phyloP scores from a whole-genome alignment of 1,140 invertebrate genomes.

The Camponotus pennsylvanicus region DNA sequence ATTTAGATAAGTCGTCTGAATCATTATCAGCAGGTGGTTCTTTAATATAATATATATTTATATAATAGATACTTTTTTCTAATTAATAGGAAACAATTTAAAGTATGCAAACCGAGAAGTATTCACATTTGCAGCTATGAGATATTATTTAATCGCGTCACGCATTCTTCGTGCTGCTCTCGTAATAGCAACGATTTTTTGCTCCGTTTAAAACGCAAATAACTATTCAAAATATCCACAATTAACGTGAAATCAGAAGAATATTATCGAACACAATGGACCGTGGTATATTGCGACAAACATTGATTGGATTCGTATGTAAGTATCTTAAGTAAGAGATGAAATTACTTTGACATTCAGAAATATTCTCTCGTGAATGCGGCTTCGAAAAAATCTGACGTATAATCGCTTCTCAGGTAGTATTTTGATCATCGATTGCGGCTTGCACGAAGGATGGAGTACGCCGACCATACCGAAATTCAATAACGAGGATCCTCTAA shows the following conservation, averaged over 20 bases:
- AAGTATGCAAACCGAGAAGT: not conserved
- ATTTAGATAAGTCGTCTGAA: not conserved
- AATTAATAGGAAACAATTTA: not conserved
- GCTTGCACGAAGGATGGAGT: slow-evolving; percentile 84
- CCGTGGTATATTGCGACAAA: slow-evolving; percentile 79
- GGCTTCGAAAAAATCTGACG: slow-evolving; percentile 6
- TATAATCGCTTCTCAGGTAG: slow-evolving; percentile 76
- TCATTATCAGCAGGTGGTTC: not conserved
- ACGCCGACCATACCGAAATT: slow-evolving; percentile 83
- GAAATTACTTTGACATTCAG: too few species aligned
- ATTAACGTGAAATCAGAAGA: slow-evolving; percentile 15
- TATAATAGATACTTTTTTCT: not conserved
- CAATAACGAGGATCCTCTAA: slow-evolving; percentile 77
- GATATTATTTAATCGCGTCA: not conserved
- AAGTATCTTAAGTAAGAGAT: slow-evolving; percentile 73
- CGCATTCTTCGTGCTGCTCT: not conserved
- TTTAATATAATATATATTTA: slow-evolving; percentile 11
- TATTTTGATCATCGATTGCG: slow-evolving; percentile 83
- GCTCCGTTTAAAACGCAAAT: not conserved
- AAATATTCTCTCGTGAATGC: not conserved
- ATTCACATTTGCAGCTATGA: not conserved
- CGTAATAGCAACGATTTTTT: not conserved
- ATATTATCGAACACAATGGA: slow-evolving; percentile 70
- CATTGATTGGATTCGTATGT: slow-evolving; percentile 82
- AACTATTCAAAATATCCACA: not conserved